Evolutionary conservation across 1,140 invertebrate species (phyloP).

Genomic region (Colletes gigas): DNA sequence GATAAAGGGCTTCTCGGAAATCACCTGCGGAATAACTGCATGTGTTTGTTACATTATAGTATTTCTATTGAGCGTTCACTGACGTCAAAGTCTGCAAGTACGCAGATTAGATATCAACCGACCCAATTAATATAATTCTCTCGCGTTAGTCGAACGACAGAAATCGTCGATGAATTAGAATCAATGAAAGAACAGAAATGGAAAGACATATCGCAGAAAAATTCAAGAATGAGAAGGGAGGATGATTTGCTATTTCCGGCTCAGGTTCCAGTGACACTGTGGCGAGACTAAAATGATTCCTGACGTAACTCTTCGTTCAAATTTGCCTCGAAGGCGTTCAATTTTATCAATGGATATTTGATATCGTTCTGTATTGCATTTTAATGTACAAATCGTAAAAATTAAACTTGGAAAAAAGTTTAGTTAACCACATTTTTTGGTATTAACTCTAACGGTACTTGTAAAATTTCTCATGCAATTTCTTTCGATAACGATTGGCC

Average conservation of each 20-base stretch:
- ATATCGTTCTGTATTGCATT: no score
- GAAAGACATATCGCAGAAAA: not conserved
- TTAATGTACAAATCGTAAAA: no score
- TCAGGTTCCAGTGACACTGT: not conserved
- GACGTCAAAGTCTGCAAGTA: slow-evolving; percentile 26
- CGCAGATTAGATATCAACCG: slow-evolving; percentile 44
- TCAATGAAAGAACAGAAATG: not conserved
- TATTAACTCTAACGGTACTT: no score
- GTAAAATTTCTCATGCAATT: no score
- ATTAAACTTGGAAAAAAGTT: no score
- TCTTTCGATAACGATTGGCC: no score
- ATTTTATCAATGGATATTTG: no score
- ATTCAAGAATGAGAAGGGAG: not conserved
- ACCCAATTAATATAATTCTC: slow-evolving; percentile 19
- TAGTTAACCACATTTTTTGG: no score
- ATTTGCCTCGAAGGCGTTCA: no score
- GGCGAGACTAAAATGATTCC: no score
- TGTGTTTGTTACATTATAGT: slow-evolving; percentile 32
- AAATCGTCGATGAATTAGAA: not conserved
- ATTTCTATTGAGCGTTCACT: slow-evolving; percentile 18
- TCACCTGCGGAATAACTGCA: slow-evolving; percentile 7
- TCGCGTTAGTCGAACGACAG: not conserved
- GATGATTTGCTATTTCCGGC: slow-evolving; percentile 8
- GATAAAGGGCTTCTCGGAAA: not conserved
- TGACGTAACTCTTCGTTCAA: no score